phyloP scores from a whole-genome alignment of 2,797 vertebrate species.

The Halcyon badia region DNA sequence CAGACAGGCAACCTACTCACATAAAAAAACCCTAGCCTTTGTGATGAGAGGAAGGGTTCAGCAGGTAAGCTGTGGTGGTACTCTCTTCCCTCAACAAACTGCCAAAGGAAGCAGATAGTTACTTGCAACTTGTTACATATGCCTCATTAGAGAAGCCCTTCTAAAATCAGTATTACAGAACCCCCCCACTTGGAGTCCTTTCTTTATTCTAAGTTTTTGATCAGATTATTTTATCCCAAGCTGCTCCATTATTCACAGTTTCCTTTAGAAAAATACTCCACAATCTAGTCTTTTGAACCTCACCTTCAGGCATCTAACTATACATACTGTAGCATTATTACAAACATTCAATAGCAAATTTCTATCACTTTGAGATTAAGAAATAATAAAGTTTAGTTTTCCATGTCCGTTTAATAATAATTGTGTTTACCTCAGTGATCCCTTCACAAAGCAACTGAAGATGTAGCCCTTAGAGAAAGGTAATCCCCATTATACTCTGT shows the following conservation, averaged over 20 bases:
- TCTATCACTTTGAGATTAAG: background rate
- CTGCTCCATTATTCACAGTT: background rate
- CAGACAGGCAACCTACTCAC: background rate
- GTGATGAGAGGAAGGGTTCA: background rate
- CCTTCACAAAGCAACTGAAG: background rate
- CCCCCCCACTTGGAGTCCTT: accelerated
- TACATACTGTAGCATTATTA: background rate
- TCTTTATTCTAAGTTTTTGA: background rate
- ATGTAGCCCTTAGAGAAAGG: background rate
- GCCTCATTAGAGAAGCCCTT: background rate
- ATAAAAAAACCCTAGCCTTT: background rate
- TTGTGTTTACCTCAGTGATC: background rate
- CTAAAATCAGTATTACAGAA: background rate
- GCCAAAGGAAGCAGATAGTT: background rate
- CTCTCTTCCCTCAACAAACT: background rate
- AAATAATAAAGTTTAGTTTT: background rate
- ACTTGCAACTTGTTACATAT: accelerated
- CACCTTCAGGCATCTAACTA: background rate
- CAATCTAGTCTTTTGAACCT: background rate
- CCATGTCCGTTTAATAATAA: background rate
- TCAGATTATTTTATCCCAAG: background rate
- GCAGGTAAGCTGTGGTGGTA: background rate
- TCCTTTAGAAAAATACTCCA: background rate
- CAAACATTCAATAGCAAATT: background rate
- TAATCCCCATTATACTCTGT: background rate